Evolutionary conservation across 2,888 invertebrate species (phyloP).

Genomic region (Taenaris catops): DNA sequence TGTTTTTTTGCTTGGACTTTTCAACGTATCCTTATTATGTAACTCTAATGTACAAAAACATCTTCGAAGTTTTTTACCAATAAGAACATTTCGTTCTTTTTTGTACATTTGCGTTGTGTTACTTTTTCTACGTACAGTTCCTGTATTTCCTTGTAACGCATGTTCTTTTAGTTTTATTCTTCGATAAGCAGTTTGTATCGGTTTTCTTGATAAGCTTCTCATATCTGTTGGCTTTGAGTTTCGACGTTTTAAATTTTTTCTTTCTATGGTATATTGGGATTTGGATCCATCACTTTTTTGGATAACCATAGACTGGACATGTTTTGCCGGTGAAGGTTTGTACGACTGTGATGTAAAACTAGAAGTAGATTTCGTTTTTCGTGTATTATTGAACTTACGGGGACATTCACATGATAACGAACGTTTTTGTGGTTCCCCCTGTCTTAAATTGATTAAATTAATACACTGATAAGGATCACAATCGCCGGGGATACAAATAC

Average conservation of each 20-base stretch:
- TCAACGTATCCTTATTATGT: conserved; percentile 22
- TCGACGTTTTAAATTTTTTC: conserved; percentile 4
- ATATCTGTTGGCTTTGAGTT: background rate
- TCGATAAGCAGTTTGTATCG: conserved; percentile 1
- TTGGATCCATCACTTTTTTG: conserved; percentile 3
- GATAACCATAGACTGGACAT: conserved; percentile 26
- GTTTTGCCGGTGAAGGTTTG: conserved; percentile 27
- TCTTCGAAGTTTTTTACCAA: conserved; percentile 30
- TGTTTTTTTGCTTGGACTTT: conserved; percentile 10
- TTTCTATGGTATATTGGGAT: conserved; percentile 8
- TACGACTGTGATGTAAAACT: conserved; percentile 27
- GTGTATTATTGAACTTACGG: conserved; percentile 12
- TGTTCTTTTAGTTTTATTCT: conserved; percentile 8
- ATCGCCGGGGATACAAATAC: conserved; percentile 32
- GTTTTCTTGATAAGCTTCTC: conserved; percentile 8
- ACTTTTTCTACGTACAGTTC: conserved; percentile 20
- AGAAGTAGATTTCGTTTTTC: conserved; percentile 32
- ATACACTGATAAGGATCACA: conserved; percentile 36
- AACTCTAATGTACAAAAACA: conserved; percentile 38
- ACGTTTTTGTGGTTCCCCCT: conserved; percentile 18
- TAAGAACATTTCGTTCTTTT: conserved; percentile 22
- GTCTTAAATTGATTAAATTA: conserved; percentile 29
- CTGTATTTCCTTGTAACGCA: conserved; percentile 12
- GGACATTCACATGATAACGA: conserved; percentile 22
- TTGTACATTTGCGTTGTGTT: conserved; percentile 15